phyloP scores from a whole-genome alignment of 2,113 vertebrate species.

The Diadophis punctatus region DNA sequence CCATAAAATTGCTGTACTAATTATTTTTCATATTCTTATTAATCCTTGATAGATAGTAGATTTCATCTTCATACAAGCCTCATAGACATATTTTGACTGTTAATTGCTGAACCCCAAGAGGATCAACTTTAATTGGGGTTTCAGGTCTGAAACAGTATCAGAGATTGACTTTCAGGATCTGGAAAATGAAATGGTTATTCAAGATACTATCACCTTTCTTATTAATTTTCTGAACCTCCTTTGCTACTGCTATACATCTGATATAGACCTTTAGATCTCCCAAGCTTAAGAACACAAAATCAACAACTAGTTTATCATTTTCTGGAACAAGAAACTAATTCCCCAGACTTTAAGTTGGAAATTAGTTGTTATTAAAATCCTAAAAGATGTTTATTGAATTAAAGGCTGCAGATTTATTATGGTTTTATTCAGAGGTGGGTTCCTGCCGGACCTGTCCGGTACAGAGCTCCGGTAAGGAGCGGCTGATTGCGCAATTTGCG shows the following conservation, averaged over 20 bases:
- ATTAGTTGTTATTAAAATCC: constrained; percentile 43
- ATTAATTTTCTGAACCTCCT: neutral
- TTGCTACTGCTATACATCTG: neutral
- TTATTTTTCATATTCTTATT: neutral
- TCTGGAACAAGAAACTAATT: constrained; percentile 29
- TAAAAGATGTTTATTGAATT: constrained; percentile 34
- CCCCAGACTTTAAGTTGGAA: constrained; percentile 31
- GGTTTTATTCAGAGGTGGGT: too few species aligned
- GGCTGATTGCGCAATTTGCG: too few species aligned
- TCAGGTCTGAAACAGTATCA: neutral
- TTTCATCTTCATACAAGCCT: neutral
- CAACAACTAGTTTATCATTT: neutral
- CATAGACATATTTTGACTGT: neutral
- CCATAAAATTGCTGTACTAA: neutral
- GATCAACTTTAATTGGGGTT: neutral
- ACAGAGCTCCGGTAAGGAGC: too few species aligned
- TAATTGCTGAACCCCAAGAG: neutral
- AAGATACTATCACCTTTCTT: neutral
- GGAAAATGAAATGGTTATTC: neutral
- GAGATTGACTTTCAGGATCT: neutral
- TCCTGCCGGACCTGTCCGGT: too few species aligned
- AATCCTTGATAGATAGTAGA: neutral
- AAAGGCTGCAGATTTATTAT: neutral
- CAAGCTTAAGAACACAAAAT: neutral
- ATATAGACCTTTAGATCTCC: neutral